Percentiles rank a stretch among this genome's conserved stretches.
These are phyloP conservation scores for Rugalucina vietnamica DNA, from an alignment of 2,888 invertebrate genomes.

Conservation along the genomic window DNA sequence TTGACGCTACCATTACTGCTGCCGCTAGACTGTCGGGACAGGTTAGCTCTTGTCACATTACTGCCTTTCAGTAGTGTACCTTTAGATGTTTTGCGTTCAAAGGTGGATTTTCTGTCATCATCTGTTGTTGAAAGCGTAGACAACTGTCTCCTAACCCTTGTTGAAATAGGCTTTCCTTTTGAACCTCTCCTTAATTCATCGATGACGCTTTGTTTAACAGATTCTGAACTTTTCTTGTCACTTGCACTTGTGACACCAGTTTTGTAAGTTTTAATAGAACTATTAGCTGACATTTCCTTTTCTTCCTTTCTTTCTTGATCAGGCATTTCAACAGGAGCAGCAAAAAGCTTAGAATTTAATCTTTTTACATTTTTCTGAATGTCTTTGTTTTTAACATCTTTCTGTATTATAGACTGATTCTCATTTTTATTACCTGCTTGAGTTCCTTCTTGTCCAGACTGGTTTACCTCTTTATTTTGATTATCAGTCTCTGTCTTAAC, in stretches of 20 bases:
- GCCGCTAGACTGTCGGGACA: not conserved
- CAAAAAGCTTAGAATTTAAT: slow-evolving; percentile 3
- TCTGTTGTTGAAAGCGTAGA: not conserved
- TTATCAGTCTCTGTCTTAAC: not conserved
- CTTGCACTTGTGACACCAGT: not conserved
- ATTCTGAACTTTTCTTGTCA: not conserved
- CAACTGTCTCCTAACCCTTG: not conserved
- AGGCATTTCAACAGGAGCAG: not conserved
- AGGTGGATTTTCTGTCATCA: not conserved
- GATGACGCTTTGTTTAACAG: not conserved
- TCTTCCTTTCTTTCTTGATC: not conserved
- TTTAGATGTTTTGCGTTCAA: not conserved
- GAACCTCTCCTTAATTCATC: not conserved
- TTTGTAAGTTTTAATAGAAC: not conserved
- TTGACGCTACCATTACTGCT: not conserved
- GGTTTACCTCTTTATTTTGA: not conserved
- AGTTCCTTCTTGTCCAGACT: not conserved
- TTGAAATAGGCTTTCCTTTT: not conserved
- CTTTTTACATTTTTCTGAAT: not conserved
- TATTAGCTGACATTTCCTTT: not conserved
- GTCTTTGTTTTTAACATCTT: not conserved
- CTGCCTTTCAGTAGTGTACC: not conserved
- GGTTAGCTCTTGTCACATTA: not conserved
- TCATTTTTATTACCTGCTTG: not conserved
- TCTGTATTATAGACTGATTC: not conserved